phyloP scores from a whole-genome alignment of 1,140 invertebrate species.

The Drosophila asahinai region DNA sequence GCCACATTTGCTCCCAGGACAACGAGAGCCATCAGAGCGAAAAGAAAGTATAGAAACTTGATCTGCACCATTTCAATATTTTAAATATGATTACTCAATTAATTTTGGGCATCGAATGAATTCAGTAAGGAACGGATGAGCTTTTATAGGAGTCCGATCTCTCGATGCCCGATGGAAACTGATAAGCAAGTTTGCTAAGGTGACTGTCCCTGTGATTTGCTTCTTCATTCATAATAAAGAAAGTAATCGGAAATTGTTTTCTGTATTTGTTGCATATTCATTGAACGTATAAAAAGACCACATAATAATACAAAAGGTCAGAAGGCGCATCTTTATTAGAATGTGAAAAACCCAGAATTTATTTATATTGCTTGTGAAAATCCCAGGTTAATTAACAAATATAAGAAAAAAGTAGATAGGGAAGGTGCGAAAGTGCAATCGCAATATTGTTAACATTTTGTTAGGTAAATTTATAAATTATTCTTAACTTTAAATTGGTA shows the following conservation, averaged over 20 bases:
- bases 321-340: neutral
- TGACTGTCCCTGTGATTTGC: too few relatives aligned
- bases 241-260: too few relatives aligned
- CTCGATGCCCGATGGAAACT: neutral
- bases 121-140: neutral
- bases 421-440: too few relatives aligned
- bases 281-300: neutral
- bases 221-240: too few relatives aligned
- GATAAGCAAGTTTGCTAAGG: neutral
- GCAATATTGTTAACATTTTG: too few relatives aligned
- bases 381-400: neutral
- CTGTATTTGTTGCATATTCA: too few relatives aligned
- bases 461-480: too few relatives aligned
- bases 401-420: neutral
- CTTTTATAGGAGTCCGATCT: slow-evolving; percentile 25
- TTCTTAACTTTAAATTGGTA: too few relatives aligned
- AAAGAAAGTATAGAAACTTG: slow-evolving; percentile 20
- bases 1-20: slow-evolving; percentile 13
- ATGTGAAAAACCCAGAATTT: neutral
- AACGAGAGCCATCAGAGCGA: slow-evolving; percentile 24
- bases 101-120: slow-evolving; percentile 2
- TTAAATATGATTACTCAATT: slow-evolving; percentile 3
- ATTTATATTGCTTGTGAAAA: neutral
- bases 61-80: slow-evolving; percentile 16
- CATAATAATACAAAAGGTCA: neutral